Evolutionary conservation across 92 coral and sea anemone species (phyloP).

Genomic region (Phenganax marumi): DNA sequence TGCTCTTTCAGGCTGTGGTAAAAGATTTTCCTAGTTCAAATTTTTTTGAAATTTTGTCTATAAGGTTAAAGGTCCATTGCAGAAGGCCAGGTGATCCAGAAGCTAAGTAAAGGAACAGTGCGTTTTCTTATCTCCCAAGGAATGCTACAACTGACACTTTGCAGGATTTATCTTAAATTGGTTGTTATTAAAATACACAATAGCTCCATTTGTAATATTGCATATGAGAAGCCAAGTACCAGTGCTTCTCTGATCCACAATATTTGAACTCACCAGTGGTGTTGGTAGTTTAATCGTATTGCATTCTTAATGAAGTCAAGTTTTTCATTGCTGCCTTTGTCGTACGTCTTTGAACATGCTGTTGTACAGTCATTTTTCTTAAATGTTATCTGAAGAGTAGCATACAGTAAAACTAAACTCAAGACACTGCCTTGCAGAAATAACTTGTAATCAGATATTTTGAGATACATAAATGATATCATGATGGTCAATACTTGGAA

Average conservation of each 20-base stretch:
- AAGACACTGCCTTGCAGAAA: neutral
- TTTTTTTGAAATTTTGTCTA: too few species aligned
- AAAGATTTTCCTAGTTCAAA: too few species aligned
- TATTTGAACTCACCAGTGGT: constrained; percentile 74
- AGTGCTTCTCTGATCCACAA: too few species aligned
- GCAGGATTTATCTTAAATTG: too few species aligned
- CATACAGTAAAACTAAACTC: neutral
- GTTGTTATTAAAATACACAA: too few species aligned
- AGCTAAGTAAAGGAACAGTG: too few species aligned
- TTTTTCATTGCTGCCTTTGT: constrained; percentile 60
- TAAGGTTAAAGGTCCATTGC: too few species aligned
- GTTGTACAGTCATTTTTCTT: constrained; percentile 44
- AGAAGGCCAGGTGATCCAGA: too few species aligned
- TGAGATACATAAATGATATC: neutral
- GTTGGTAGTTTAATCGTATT: constrained; percentile 87
- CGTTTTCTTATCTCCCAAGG: too few species aligned
- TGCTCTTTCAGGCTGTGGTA: too few species aligned
- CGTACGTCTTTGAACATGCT: constrained; percentile 64
- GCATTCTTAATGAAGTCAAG: constrained; percentile 79
- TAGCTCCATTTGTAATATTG: too few species aligned
- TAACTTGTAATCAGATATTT: neutral
- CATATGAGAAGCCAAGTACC: neutral
- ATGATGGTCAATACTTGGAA: neutral
- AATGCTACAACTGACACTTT: too few species aligned
- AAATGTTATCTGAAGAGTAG: constrained; percentile 44